Evolutionary conservation across 2,113 vertebrate genomes (phyloP).

Genomic region (Meriones unguiculatus): DNA sequence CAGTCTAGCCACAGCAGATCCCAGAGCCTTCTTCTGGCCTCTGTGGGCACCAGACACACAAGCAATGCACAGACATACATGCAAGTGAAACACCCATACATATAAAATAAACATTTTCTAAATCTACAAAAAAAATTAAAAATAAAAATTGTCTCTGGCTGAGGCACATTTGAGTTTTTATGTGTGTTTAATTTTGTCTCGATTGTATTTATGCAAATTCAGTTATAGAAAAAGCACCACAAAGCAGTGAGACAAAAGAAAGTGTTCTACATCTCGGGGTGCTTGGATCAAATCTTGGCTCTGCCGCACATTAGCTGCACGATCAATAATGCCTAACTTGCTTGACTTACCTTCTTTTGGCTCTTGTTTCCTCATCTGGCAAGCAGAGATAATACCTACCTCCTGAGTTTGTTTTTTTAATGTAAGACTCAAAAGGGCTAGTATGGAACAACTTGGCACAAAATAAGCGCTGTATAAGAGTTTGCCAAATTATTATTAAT

Average conservation of each 20-base stretch:
- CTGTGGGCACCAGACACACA: not conserved
- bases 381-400: not conserved
- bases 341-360: not conserved
- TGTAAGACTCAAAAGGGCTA: not conserved
- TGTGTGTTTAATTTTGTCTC: not conserved
- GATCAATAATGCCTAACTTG: not conserved
- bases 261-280: not conserved
- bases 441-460: not conserved
- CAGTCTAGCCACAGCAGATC: not conserved
- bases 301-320: not conserved
- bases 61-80: not conserved
- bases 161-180: not conserved
- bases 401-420: not conserved
- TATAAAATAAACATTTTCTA: not conserved
- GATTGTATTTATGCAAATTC: not conserved
- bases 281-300: not conserved
- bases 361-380: not conserved
- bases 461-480: not conserved
- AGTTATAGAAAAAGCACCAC: not conserved
- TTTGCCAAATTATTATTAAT: not conserved
- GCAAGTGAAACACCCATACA: not conserved
- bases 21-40: too few relatives aligned
- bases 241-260: not conserved
- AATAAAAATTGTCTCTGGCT: not conserved
- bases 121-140: not conserved